phyloP scores from a whole-genome alignment of 2,797 vertebrate species.

The Crax fasciolata region DNA sequence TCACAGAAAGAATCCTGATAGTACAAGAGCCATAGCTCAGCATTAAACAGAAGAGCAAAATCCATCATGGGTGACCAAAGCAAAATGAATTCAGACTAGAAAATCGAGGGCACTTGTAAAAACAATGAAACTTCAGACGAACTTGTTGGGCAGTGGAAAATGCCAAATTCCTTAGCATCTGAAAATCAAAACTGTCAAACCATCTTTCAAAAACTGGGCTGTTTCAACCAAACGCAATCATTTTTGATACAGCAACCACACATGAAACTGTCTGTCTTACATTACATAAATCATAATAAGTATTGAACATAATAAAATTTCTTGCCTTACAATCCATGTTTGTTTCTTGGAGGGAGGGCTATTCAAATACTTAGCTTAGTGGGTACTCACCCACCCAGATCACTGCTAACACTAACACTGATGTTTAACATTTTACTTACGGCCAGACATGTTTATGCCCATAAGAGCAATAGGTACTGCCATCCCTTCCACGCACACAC shows the following conservation, averaged over 20 bases:
- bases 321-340: slow-evolving; percentile 33
- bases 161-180: slow-evolving; percentile 5
- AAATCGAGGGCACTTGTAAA: not conserved
- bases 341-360: not conserved
- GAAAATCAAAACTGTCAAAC: slow-evolving; percentile 39
- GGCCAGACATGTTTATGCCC: not conserved
- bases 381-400: not conserved
- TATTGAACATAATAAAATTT: slow-evolving; percentile 28
- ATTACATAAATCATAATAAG: slow-evolving; percentile 5
- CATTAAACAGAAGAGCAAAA: not conserved
- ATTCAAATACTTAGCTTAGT: not conserved
- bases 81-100: not conserved
- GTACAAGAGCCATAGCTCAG: not conserved
- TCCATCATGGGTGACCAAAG: not conserved
- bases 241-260: slow-evolving; percentile 35
- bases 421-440: not conserved
- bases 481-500: not conserved
- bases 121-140: slow-evolving; percentile 9
- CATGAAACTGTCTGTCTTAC: slow-evolving; percentile 49
- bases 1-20: not conserved
- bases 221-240: slow-evolving; percentile 38
- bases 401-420: not conserved
- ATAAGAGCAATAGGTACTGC: not conserved
- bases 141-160: not conserved
- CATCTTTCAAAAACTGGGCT: not conserved